Evolutionary conservation across 1,140 invertebrate genomes (phyloP).

Genomic region (Frieseomelitta varia): DNA sequence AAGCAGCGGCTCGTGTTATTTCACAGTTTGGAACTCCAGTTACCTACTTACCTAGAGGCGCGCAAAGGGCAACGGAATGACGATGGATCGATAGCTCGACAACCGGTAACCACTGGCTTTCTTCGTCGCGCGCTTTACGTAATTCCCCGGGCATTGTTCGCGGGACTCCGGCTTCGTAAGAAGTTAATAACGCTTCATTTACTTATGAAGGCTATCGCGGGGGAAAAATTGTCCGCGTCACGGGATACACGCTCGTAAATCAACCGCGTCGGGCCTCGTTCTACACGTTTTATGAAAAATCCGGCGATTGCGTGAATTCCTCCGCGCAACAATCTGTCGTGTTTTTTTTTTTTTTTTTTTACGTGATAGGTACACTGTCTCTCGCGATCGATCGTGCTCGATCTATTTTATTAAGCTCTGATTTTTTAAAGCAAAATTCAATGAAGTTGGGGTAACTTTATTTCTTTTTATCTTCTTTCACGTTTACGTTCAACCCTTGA

Average conservation of each 20-base stretch:
- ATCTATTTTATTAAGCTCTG: no score
- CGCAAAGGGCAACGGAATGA: conserved; percentile 49
- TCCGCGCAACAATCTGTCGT: not conserved
- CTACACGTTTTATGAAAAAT: conserved; percentile 15
- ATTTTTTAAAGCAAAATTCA: no score
- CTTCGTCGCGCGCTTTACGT: conserved; percentile 33
- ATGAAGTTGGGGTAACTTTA: no score
- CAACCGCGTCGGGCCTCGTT: not conserved
- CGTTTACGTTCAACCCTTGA: no score
- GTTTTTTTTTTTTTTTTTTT: no score
- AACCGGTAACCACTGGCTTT: conserved; percentile 40
- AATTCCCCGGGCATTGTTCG: conserved; percentile 44
- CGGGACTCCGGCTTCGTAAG: conserved; percentile 17
- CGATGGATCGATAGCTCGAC: conserved; percentile 60
- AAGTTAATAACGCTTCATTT: conserved; percentile 54
- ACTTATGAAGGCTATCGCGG: conserved; percentile 21
- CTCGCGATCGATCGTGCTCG: no score
- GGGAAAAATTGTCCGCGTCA: conserved; percentile 41
- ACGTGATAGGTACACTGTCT: no score
- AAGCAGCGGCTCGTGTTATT: conserved; percentile 18
- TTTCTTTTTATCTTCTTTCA: no score
- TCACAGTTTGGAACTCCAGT: conserved; percentile 42
- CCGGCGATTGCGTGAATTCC: not conserved
- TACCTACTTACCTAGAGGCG: conserved; percentile 57
- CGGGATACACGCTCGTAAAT: conserved; percentile 43